Conservation (phyloP, 2,888 invertebrate species). For the Eupithecia vulgata region DNA sequence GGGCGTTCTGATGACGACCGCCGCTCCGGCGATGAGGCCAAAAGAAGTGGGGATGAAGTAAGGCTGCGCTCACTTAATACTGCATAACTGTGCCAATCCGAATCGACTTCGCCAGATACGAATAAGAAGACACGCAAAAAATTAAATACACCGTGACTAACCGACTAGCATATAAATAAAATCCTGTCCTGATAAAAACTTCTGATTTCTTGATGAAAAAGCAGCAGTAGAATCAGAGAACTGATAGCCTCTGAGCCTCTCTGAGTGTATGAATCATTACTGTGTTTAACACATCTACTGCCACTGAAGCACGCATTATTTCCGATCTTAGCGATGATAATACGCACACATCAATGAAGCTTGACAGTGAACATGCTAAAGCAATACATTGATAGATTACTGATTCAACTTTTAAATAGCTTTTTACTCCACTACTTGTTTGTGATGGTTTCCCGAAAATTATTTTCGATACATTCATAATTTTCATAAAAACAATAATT, state of each 20-base stretch:
- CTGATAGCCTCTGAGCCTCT: no score
- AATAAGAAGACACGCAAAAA: not conserved
- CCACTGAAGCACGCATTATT: no score
- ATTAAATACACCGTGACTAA: not conserved
- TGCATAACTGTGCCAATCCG: not conserved
- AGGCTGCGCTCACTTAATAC: not conserved
- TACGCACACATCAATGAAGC: no score
- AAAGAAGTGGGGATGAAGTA: constrained; percentile 74
- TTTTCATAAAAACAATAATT: not conserved
- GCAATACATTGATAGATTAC: no score
- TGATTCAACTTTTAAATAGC: no score
- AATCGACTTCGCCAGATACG: not conserved
- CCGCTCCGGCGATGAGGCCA: constrained; percentile 79
- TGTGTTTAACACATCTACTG: not conserved
- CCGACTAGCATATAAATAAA: not conserved
- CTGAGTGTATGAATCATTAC: no score
- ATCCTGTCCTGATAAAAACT: no score
- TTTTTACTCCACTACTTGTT: no score
- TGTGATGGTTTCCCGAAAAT: no score
- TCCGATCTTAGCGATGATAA: no score
- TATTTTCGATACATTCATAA: no score
- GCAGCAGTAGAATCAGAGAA: not conserved
- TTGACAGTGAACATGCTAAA: no score
- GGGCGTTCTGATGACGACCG: constrained; percentile 74
- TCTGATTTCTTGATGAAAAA: not conserved